phyloP scores from a whole-genome alignment of 2,888 invertebrate genomes.

The Eupsilia transversa region DNA sequence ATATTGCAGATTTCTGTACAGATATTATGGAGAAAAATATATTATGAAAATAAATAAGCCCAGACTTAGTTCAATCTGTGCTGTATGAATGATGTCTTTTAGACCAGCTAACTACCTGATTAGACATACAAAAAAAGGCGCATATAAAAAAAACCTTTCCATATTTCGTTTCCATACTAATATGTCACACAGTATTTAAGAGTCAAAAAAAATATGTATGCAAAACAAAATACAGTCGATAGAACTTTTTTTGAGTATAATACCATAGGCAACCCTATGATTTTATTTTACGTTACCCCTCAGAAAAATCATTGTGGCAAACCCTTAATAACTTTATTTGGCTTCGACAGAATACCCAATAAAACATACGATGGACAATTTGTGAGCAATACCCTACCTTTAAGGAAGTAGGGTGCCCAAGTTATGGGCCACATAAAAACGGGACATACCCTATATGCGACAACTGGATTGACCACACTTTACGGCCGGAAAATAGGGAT shows the following conservation, averaged over 20 bases:
- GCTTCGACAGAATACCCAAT: constrained; percentile 63
- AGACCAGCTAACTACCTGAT: neutral
- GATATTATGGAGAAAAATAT: neutral
- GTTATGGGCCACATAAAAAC: constrained; percentile 78
- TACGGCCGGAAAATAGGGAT: constrained; percentile 79
- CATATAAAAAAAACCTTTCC: neutral
- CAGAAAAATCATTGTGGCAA: constrained; percentile 55
- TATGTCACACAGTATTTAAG: neutral
- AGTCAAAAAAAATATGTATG: too few species aligned
- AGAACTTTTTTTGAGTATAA: neutral
- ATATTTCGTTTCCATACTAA: neutral
- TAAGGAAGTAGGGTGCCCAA: constrained; percentile 70
- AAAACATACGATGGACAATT: constrained; percentile 72
- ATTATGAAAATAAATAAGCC: neutral
- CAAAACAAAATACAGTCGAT: neutral
- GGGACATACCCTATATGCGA: constrained; percentile 73
- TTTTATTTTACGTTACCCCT: constrained; percentile 19
- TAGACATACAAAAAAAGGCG: neutral
- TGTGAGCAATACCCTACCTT: constrained; percentile 69
- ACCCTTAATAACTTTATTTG: constrained; percentile 66
- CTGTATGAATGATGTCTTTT: neutral
- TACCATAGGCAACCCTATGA: neutral
- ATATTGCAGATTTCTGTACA: constrained; percentile 7
- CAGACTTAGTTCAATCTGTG: neutral
- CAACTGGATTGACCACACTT: constrained; percentile 81